Evolutionary conservation across 2,797 vertebrate species (phyloP).

Genomic region (Eulemur rubriventer): DNA sequence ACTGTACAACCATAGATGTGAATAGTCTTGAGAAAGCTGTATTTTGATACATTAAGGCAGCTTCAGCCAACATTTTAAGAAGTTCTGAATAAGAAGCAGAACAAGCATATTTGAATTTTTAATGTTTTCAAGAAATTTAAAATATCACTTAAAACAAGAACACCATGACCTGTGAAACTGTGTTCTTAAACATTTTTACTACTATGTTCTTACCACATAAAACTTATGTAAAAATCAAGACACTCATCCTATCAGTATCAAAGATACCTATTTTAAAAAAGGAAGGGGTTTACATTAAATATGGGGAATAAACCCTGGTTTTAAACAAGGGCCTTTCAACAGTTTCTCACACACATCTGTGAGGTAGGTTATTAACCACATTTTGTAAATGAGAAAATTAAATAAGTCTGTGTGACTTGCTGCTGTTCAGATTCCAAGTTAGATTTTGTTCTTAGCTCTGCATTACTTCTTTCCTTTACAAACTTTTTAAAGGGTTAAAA

Average conservation of each 20-base stretch:
- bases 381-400: conserved; percentile 42
- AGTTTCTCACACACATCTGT: conserved; percentile 63
- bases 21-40: conserved; percentile 68
- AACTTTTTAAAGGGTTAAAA: background rate
- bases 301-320: conserved; percentile 13
- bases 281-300: background rate
- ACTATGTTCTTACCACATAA: conserved; percentile 20
- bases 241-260: conserved; percentile 33
- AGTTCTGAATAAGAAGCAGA: conserved; percentile 66
- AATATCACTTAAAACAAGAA: conserved; percentile 45
- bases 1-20: conserved; percentile 43
- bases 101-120: conserved; percentile 48
- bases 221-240: conserved; percentile 57
- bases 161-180: conserved; percentile 49
- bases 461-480: conserved; percentile 30
- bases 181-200: conserved; percentile 51
- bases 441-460: conserved; percentile 2
- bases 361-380: conserved; percentile 71
- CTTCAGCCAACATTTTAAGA: conserved; percentile 81
- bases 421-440: background rate
- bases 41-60: conserved; percentile 84
- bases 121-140: conserved; percentile 48
- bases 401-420: background rate
- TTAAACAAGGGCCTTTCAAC: conserved; percentile 13
- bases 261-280: background rate